Evolutionary conservation across 2,888 invertebrate species (phyloP), one percentile per base, ranked within the genome.

Genomic region (Odontomyia ornata): DNA sequence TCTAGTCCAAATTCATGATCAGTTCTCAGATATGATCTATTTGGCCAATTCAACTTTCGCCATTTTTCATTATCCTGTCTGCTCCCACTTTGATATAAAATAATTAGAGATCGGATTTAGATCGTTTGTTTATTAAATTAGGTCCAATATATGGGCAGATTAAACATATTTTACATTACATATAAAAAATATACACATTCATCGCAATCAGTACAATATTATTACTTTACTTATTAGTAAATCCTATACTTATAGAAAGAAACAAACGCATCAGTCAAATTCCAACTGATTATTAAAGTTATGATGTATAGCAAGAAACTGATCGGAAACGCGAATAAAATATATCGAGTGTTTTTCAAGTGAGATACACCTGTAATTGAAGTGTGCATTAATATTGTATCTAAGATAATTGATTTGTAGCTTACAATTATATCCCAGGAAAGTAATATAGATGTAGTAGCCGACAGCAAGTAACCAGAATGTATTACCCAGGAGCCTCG

Each of bases 391-490:
- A 60, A 57, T 18, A 13, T 28, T 71, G 5, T 27, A 36, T n/a
- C 11, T n/a, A 56, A 7, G 7, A 27, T 27, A 21, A 77, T 56
- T 46, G 81, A 91, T 36, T 36, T 3, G 9, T 36, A 5, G 5
- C 93, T 92, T 84, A 95, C 95, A 95, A 86, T 95, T 97, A 84
- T 98, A 99, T 81, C 99, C 99, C 78, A 99, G 89, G 87, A 99
- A 99, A 46, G 98, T 97, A 83, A 99, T 98, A 86, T 99, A 99
- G 80, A 97, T 89, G 85, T 99, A 99, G 88, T 99, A 99, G 78
- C 93, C 89, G 79, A 95, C 88, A 4, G 97, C 96, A 46, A 96
- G 90, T 76, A 98, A 88, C 98, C 98, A 99, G 83, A 98, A 91
- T 0, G 96, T 91, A 87, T 99, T 99, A 69, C 97, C 97, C 80